Evolutionary conservation across 2,113 vertebrate species (phyloP).

Genomic region (Xerus inauris): DNA sequence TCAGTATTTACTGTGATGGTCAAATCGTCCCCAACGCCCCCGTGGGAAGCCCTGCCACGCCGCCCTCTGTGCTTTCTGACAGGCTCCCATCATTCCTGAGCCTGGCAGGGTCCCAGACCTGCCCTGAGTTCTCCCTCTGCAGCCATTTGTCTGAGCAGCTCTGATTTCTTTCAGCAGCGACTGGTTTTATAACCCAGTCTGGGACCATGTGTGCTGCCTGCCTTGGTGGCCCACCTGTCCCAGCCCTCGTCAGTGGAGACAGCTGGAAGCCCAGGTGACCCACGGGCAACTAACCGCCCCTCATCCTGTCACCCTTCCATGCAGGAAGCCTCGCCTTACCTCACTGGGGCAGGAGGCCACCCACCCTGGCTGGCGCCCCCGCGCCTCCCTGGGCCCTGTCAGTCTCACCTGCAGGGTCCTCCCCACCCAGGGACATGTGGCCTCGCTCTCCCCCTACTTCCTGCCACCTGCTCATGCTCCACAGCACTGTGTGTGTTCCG

Average conservation of each 20-base stretch:
- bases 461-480: no score
- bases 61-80: background rate
- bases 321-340: fast-evolving
- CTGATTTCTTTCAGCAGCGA: background rate
- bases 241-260: background rate
- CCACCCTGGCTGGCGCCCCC: fast-evolving
- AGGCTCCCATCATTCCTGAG: background rate
- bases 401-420: background rate
- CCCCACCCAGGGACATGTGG: background rate
- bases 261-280: fast-evolving
- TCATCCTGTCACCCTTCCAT: background rate
- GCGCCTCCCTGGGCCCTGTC: background rate
- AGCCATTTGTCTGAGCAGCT: background rate
- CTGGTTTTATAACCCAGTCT: background rate
- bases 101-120: background rate
- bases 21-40: no score
- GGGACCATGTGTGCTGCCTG: no score
- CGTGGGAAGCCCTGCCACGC: background rate
- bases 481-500: background rate
- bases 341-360: background rate
- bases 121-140: background rate
- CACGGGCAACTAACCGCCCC: background rate
- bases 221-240: no score
- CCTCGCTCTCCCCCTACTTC: background rate
- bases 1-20: background rate